phyloP scores from a whole-genome alignment of 2,888 invertebrate species.

The Psococerastis gibbosa region DNA sequence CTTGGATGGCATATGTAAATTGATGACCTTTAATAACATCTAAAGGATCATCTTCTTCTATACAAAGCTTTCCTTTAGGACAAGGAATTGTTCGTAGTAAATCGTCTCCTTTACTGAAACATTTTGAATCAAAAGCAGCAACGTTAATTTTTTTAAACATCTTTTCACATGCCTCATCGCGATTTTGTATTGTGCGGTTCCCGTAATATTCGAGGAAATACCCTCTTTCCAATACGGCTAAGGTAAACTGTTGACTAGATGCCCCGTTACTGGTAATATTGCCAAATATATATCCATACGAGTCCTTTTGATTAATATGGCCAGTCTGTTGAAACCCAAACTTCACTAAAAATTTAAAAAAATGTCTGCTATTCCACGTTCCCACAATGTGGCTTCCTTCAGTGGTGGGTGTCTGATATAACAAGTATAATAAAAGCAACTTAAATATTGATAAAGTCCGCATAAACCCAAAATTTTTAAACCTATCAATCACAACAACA shows the following conservation, averaged over 20 bases:
- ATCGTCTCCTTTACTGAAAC: conserved; percentile 58
- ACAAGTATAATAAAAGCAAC: conserved; percentile 1
- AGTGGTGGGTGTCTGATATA: background rate
- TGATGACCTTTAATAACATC: conserved; percentile 78
- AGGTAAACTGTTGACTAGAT: conserved; percentile 49
- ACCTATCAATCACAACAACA: background rate
- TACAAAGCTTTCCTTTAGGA: conserved; percentile 49
- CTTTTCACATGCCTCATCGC: conserved; percentile 54
- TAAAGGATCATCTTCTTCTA: conserved; percentile 68
- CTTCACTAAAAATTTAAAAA: conserved; percentile 82
- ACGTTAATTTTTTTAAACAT: conserved; percentile 75
- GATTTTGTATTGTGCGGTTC: conserved; percentile 43
- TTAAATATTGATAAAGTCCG: background rate
- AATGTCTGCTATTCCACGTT: conserved; percentile 45
- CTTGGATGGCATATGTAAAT: conserved; percentile 84
- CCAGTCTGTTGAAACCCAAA: conserved; percentile 96
- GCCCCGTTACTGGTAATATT: conserved; percentile 62
- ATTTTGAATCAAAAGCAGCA: conserved; percentile 67
- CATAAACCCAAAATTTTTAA: background rate
- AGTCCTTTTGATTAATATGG: conserved; percentile 60
- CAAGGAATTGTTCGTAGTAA: conserved; percentile 77
- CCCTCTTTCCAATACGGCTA: conserved; percentile 76
- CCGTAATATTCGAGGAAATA: conserved; percentile 83
- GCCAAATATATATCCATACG: conserved; percentile 90
- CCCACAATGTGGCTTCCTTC: conserved; percentile 34